These are phyloP conservation scores for Meriones unguiculatus DNA, from an alignment of 2,113 vertebrate genomes.

Conservation along the genomic window DNA sequence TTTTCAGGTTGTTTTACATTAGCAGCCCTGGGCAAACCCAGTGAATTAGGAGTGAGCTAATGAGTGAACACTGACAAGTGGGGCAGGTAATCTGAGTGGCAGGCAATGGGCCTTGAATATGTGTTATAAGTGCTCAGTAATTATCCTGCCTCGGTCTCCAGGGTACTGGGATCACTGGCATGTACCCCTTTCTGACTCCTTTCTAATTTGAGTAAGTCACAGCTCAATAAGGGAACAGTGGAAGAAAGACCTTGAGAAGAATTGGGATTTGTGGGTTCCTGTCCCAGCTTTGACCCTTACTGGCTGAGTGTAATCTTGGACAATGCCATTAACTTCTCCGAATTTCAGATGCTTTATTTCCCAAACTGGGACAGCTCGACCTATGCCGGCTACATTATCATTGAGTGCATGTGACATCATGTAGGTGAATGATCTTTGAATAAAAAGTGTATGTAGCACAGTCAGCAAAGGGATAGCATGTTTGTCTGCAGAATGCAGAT, in stretches of 20 bases:
- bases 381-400: neutral
- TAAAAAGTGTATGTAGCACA: neutral
- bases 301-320: neutral
- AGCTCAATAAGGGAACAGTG: accelerated
- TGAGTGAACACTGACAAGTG: neutral
- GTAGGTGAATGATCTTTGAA: neutral
- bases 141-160: neutral
- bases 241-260: neutral
- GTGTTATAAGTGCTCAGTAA: too few species aligned
- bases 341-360: neutral
- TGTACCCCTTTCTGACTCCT: neutral
- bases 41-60: neutral
- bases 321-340: neutral
- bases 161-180: neutral
- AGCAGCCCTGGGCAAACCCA: neutral
- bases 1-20: neutral
- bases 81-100: neutral
- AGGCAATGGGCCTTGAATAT: neutral
- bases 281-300: neutral
- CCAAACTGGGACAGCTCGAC: slow-evolving; percentile 7
- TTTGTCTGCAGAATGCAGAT: slow-evolving; percentile 47
- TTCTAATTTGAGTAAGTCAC: neutral
- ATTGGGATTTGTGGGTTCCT: neutral
- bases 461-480: neutral
- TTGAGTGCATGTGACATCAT: neutral